Conservation (phyloP, 2,888 invertebrate species). For the Polia nebulosa region DNA sequence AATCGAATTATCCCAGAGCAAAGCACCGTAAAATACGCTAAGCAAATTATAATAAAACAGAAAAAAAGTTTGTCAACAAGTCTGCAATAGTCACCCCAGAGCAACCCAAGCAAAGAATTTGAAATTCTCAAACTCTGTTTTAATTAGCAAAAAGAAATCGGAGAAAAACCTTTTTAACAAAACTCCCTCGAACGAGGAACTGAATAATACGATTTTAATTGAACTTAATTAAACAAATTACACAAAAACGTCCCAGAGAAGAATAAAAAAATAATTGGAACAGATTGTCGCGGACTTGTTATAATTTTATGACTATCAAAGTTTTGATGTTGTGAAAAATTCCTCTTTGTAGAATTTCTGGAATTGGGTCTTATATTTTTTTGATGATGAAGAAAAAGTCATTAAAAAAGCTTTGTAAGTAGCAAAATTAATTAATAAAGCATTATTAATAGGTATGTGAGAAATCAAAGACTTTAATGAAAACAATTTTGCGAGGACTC, state of each 20-base stretch:
- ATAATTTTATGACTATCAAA: conserved; percentile 52
- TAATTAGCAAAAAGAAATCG: conserved; percentile 73
- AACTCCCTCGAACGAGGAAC: conserved; percentile 63
- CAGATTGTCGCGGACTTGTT: conserved; percentile 62
- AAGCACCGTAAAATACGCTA: not conserved
- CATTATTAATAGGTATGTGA: not conserved
- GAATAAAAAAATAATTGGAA: conserved; percentile 71
- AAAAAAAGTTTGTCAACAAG: conserved; percentile 26
- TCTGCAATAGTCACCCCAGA: conserved; percentile 50
- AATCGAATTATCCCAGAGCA: not conserved
- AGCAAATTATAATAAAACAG: conserved; percentile 11
- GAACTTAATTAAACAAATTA: conserved; percentile 74
- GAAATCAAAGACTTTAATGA: not conserved
- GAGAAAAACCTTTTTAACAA: conserved; percentile 64
- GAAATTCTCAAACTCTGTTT: conserved; percentile 68
- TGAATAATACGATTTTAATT: conserved; percentile 80
- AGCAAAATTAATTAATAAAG: too few relatives aligned
- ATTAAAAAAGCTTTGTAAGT: conserved; percentile 23
- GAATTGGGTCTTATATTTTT: conserved; percentile 13
- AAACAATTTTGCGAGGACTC: not conserved
- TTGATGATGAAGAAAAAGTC: conserved; percentile 14
- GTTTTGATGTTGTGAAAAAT: conserved; percentile 29
- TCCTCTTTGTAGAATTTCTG: not conserved
- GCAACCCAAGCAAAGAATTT: conserved; percentile 62
- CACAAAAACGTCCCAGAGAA: conserved; percentile 58